Conservation (phyloP, 2,888 invertebrate genomes). For the Timema podura region DNA sequence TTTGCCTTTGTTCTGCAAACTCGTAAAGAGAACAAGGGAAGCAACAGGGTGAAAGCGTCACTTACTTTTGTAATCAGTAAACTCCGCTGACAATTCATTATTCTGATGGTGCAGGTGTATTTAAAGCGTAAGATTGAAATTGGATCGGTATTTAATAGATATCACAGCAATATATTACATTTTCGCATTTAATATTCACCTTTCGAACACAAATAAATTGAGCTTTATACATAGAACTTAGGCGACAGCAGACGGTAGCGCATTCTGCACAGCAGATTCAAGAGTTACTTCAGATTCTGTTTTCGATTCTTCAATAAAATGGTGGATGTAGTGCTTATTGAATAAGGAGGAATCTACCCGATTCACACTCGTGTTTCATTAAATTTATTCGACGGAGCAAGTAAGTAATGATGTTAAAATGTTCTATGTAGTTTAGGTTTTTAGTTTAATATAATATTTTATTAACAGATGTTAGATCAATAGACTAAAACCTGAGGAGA, state of each 20-base stretch:
- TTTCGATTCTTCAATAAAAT: slow-evolving; percentile 11
- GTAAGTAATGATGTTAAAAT: background rate
- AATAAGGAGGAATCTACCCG: too few relatives aligned
- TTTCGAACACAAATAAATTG: too few relatives aligned
- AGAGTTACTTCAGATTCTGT: background rate
- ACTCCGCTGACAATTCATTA: background rate
- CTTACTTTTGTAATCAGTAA: slow-evolving; percentile 5
- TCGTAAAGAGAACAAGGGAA: background rate
- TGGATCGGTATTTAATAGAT: too few relatives aligned
- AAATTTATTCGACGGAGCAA: slow-evolving; percentile 9
- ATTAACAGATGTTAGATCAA: background rate
- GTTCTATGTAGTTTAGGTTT: background rate
- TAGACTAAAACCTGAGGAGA: slow-evolving; percentile 20
- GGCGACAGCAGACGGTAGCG: slow-evolving; percentile 5
- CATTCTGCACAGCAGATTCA: slow-evolving; percentile 12
- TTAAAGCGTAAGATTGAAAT: too few relatives aligned
- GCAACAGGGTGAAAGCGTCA: slow-evolving; percentile 13
- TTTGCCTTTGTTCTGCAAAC: too few relatives aligned
- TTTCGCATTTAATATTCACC: too few relatives aligned
- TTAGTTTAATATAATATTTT: background rate
- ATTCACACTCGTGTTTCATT: background rate
- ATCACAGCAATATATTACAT: too few relatives aligned
- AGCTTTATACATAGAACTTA: too few relatives aligned
- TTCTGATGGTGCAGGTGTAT: background rate
- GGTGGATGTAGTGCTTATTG: background rate